phyloP scores from a whole-genome alignment of 2,888 invertebrate species.

The Watsonalla cultraria region DNA sequence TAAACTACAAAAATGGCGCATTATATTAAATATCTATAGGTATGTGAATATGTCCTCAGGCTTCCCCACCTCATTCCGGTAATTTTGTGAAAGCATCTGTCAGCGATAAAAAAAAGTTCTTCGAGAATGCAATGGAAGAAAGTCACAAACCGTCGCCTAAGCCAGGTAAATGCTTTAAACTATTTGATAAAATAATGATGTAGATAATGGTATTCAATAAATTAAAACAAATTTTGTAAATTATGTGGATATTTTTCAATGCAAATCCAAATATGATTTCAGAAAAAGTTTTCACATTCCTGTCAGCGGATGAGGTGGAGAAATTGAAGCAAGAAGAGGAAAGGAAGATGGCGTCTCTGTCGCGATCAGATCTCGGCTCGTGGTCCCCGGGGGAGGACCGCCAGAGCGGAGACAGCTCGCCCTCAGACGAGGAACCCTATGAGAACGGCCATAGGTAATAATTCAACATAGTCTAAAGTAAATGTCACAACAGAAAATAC shows the following conservation, averaged over 20 bases:
- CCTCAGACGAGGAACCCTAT: constrained; percentile 66
- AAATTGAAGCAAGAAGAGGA: constrained; percentile 96
- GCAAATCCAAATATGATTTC: constrained; percentile 31
- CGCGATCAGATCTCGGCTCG: constrained; percentile 80
- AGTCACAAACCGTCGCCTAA: constrained; percentile 91
- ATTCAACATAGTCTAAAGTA: background rate
- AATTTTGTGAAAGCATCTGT: constrained; percentile 91
- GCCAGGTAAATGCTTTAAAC: constrained; percentile 78
- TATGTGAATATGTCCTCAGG: constrained; percentile 46
- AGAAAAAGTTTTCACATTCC: constrained; percentile 96
- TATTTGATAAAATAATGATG: constrained; percentile 2
- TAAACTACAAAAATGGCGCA: constrained; percentile 1
- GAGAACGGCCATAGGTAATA: constrained; percentile 68
- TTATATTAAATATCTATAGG: constrained; percentile 9
- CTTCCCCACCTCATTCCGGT: constrained; percentile 84
- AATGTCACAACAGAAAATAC: background rate
- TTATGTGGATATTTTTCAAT: too few species aligned
- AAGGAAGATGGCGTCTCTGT: constrained; percentile 88
- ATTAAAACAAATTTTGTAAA: too few species aligned
- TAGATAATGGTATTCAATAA: too few species aligned
- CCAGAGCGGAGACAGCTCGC: constrained; percentile 75
- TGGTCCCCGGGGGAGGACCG: constrained; percentile 72
- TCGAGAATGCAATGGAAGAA: constrained; percentile 97
- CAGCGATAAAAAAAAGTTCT: constrained; percentile 95
- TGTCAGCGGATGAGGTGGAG: constrained; percentile 96